phyloP scores from a whole-genome alignment of 2,888 invertebrate species.

The Pharmacophagus antenor region DNA sequence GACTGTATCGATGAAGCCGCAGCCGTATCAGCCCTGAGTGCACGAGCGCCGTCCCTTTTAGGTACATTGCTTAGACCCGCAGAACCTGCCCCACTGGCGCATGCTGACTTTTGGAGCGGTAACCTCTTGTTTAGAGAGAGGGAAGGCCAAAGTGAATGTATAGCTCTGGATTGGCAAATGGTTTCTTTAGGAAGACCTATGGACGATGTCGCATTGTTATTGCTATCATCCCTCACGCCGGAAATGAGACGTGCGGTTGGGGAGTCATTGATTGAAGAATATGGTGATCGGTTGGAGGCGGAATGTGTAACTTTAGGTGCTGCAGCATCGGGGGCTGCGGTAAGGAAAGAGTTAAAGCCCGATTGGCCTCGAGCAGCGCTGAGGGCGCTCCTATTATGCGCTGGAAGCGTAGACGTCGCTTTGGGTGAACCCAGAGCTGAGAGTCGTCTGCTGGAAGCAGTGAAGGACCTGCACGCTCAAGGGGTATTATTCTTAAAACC shows the following conservation, averaged over 20 bases:
- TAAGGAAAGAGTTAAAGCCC: slow-evolving; percentile 73
- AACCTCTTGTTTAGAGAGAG: slow-evolving; percentile 85
- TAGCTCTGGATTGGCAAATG: slow-evolving; percentile 92
- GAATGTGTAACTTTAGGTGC: slow-evolving; percentile 83
- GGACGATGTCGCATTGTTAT: slow-evolving; percentile 87
- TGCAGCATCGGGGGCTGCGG: slow-evolving; percentile 77
- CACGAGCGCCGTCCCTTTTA: slow-evolving; percentile 86
- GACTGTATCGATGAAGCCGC: slow-evolving; percentile 83
- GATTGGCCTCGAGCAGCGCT: slow-evolving; percentile 86
- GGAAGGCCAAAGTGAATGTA: slow-evolving; percentile 80
- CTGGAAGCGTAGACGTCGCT: slow-evolving; percentile 90
- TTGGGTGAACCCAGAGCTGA: slow-evolving; percentile 88
- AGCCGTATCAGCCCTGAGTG: slow-evolving; percentile 84
- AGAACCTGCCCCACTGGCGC: slow-evolving; percentile 88
- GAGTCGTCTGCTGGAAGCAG: slow-evolving; percentile 86
- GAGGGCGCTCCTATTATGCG: slow-evolving; percentile 87
- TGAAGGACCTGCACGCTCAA: slow-evolving; percentile 86
- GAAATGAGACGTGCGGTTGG: slow-evolving; percentile 84
- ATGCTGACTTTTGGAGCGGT: slow-evolving; percentile 92
- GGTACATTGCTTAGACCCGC: slow-evolving; percentile 85
- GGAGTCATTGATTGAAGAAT: slow-evolving; percentile 83
- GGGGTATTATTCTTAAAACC: slow-evolving; percentile 83
- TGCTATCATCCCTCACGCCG: slow-evolving; percentile 87
- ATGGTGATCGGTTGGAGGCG: slow-evolving; percentile 83
- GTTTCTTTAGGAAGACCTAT: slow-evolving; percentile 88